These are phyloP conservation scores for Byasa hedistus DNA, from an alignment of 2,888 invertebrate species.

Conservation along the genomic window DNA sequence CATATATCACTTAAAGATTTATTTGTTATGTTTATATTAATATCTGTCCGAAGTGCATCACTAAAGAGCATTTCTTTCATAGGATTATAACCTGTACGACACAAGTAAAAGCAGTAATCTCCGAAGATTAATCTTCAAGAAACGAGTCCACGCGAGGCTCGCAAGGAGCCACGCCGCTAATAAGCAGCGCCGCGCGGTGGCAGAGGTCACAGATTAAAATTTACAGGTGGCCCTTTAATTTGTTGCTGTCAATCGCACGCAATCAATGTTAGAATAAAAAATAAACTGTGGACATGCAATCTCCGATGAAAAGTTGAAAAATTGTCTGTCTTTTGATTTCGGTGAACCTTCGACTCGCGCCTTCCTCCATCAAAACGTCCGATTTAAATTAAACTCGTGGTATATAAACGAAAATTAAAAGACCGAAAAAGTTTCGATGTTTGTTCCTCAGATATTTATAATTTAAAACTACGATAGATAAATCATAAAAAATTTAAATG, in stretches of 20 bases:
- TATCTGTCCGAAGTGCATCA: constrained; percentile 4
- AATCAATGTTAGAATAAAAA: constrained; percentile 19
- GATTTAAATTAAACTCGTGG: constrained; percentile 5
- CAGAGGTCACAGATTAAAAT: constrained; percentile 31
- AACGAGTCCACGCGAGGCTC: constrained; percentile 19
- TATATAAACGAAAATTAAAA: neutral
- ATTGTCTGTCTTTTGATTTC: constrained; percentile 20
- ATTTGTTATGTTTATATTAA: too few relatives aligned
- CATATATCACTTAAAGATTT: too few relatives aligned
- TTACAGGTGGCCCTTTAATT: constrained; percentile 30
- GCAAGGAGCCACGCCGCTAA: constrained; percentile 19
- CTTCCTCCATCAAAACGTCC: constrained; percentile 16
- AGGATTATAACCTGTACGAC: constrained; percentile 24
- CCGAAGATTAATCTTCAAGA: constrained; percentile 22
- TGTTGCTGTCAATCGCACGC: constrained; percentile 28
- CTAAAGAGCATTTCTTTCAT: constrained; percentile 17
- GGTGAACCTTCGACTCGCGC: constrained; percentile 12
- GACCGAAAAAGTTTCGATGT: too few relatives aligned
- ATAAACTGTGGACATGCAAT: constrained; percentile 21
- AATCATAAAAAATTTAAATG: too few relatives aligned
- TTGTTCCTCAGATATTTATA: too few relatives aligned
- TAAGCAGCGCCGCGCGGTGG: constrained; percentile 21
- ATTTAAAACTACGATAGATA: too few relatives aligned
- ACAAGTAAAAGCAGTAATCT: constrained; percentile 28
- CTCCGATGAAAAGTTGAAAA: constrained; percentile 21